Evolutionary conservation across 2,797 vertebrate species (phyloP).

Genomic region (Columba guinea): DNA sequence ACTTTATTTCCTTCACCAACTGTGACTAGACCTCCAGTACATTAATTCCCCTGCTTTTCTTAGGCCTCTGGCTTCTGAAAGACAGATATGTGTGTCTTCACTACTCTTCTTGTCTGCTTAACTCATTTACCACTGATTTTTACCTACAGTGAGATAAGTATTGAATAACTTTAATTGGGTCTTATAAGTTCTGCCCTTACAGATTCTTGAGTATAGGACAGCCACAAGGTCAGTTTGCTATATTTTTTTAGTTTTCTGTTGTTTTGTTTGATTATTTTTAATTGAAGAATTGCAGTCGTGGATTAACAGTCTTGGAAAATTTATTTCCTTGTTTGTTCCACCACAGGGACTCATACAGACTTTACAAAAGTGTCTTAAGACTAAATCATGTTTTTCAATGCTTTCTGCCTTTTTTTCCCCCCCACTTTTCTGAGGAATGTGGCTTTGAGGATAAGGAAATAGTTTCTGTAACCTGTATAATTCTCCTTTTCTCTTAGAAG

Average conservation of each 20-base stretch:
- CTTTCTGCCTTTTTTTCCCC: accelerated
- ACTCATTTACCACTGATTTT: constrained; percentile 50
- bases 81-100: background rate
- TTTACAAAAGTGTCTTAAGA: constrained; percentile 14
- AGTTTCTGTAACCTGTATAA: background rate
- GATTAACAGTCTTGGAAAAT: background rate
- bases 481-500: background rate
- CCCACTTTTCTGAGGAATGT: background rate
- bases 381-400: constrained; percentile 1
- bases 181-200: constrained; percentile 1
- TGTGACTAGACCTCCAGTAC: background rate
- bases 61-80: background rate
- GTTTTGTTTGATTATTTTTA: constrained; percentile 6
- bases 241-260: background rate
- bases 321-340: background rate
- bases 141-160: constrained; percentile 36
- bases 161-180: constrained; percentile 47
- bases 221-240: background rate
- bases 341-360: background rate
- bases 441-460: background rate
- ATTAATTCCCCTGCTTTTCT: background rate
- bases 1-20: constrained; percentile 31
- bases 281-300: constrained; percentile 5
- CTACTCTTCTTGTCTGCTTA: background rate
- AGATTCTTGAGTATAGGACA: constrained; percentile 4